These are phyloP conservation scores for Anolis sagrei DNA, from an alignment of 2,113 vertebrate genomes.

Conservation along the genomic window DNA sequence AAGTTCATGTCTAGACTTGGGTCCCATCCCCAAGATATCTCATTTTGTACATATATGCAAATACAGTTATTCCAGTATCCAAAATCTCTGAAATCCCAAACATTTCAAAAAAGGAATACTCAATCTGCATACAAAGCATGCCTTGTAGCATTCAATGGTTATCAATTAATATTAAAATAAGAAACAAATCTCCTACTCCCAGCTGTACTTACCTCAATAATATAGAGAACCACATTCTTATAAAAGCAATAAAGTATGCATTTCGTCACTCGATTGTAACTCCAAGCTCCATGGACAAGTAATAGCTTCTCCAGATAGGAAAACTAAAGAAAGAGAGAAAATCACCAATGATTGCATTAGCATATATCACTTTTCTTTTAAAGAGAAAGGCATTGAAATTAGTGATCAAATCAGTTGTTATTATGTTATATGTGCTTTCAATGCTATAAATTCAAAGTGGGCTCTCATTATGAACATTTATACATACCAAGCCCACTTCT, in stretches of 20 bases:
- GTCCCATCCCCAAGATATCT: no score
- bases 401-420: background rate
- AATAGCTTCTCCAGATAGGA: constrained; percentile 95
- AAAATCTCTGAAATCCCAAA: no score
- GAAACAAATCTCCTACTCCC: constrained; percentile 1
- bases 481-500: background rate
- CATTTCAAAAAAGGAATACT: no score
- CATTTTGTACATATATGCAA: no score
- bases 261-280: constrained; percentile 98
- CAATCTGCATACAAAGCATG: background rate
- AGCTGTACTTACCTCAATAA: constrained; percentile 90
- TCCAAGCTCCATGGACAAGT: constrained; percentile 97
- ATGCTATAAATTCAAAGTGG: background rate
- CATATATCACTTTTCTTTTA: fast-evolving
- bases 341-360: background rate
- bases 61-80: no score
- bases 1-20: no score
- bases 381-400: background rate
- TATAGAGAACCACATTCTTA: constrained; percentile 98
- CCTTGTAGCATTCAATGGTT: background rate
- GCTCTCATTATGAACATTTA: background rate
- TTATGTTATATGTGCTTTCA: background rate
- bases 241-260: constrained; percentile 99
- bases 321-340: constrained; percentile 80
- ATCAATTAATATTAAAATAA: background rate